Conservation (phyloP, 2,113 vertebrate species). For the Chrysemys picta region DNA sequence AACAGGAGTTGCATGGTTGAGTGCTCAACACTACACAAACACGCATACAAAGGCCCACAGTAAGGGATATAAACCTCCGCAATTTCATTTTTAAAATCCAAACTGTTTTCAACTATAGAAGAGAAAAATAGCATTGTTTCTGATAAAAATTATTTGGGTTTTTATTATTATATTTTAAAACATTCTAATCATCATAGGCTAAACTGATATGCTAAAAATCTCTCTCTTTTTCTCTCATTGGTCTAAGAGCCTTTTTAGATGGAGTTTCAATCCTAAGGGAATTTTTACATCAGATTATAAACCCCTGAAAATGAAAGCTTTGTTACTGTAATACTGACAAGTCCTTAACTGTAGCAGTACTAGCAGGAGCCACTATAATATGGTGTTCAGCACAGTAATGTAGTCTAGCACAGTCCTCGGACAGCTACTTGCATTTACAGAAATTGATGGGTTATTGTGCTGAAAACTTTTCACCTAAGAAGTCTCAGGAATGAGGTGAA, state of each 20-base stretch:
- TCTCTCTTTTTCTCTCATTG: neutral
- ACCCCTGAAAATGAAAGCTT: conserved; percentile 23
- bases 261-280: neutral
- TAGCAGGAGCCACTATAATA: conserved; percentile 5
- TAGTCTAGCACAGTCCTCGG: conserved; percentile 27
- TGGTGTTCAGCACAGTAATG: conserved; percentile 1
- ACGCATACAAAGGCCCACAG: neutral
- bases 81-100: neutral
- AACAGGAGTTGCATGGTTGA: neutral
- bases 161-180: neutral
- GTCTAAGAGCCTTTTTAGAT: neutral
- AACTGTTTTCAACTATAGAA: neutral
- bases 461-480: conserved; percentile 66
- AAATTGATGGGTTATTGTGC: conserved; percentile 67
- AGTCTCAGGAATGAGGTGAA: conserved; percentile 51
- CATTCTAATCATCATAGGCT: neutral
- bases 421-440: conserved; percentile 62
- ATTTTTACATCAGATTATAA: conserved; percentile 36
- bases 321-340: conserved; percentile 4
- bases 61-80: neutral
- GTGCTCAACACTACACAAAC: neutral
- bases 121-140: neutral
- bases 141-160: neutral
- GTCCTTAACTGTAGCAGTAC: neutral
- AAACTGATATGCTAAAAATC: conserved; percentile 15